Conservation (phyloP, 2,888 invertebrate genomes). For the Plutella xylostella region DNA sequence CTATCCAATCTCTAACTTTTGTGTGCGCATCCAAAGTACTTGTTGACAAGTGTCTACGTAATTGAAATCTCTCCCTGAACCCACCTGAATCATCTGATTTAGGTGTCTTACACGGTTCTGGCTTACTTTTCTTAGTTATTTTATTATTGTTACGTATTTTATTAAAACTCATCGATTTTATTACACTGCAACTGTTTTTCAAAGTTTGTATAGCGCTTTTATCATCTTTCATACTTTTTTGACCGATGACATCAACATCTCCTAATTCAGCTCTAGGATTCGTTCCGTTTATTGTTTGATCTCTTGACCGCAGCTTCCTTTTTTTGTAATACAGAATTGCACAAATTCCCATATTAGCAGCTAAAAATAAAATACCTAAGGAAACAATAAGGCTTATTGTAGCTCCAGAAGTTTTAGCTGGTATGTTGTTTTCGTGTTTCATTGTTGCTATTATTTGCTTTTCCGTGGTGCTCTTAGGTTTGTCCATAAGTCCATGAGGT, state of each 20-base stretch:
- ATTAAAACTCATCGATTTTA: constrained; percentile 65
- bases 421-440: constrained; percentile 27
- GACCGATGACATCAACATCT: constrained; percentile 59
- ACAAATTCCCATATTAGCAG: constrained; percentile 79
- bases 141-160: constrained; percentile 65
- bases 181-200: constrained; percentile 70
- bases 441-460: constrained; percentile 26
- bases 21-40: constrained; percentile 89
- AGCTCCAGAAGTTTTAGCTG: constrained; percentile 68
- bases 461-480: constrained; percentile 31
- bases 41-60: constrained; percentile 78
- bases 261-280: constrained; percentile 63
- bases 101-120: constrained; percentile 66
- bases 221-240: constrained; percentile 54
- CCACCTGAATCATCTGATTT: constrained; percentile 68
- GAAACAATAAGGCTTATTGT: constrained; percentile 74
- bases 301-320: constrained; percentile 64
- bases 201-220: constrained; percentile 51
- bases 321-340: constrained; percentile 76
- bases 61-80: constrained; percentile 71
- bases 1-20: constrained; percentile 89
- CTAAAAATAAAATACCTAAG: constrained; percentile 77
- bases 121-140: constrained; percentile 60
- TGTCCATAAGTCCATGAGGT: constrained; percentile 42
- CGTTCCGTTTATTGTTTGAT: constrained; percentile 50